These are phyloP conservation scores for Cryptotis parvus DNA, from an alignment of 2,113 vertebrate species.

Conservation along the genomic window DNA sequence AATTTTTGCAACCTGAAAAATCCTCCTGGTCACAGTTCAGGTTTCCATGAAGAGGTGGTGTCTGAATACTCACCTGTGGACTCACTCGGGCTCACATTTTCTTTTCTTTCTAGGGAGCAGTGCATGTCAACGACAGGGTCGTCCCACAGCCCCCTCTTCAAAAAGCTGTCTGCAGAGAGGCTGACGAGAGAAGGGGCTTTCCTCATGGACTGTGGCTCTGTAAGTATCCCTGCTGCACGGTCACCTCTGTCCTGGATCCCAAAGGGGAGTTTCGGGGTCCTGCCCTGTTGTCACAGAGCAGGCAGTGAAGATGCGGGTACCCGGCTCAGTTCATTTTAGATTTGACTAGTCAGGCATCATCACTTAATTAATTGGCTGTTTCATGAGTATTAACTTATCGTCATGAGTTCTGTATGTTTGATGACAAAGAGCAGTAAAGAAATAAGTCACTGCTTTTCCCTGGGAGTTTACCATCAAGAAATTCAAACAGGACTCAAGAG, in stretches of 20 bases:
- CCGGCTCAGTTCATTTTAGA: no score
- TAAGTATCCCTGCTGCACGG: conserved; percentile 82
- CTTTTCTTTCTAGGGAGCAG: conserved; percentile 90
- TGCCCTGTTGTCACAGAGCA: no score
- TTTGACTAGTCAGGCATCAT: not conserved
- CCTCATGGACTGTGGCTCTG: conserved; percentile 96
- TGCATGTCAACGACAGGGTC: conserved; percentile 93
- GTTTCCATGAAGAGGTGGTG: not conserved
- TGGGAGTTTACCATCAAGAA: conserved; percentile 11
- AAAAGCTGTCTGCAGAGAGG: conserved; percentile 94
- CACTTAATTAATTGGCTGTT: not conserved
- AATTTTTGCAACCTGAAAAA: not conserved
- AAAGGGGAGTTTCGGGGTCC: no score
- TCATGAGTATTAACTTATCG: not conserved
- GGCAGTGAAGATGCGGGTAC: no score
- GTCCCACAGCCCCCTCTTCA: conserved; percentile 96
- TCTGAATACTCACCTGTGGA: not conserved
- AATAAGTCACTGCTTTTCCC: not conserved
- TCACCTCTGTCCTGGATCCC: not conserved
- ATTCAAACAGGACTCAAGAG: not conserved
- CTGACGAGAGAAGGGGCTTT: conserved; percentile 95
- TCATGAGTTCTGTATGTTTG: not conserved
- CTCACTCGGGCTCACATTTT: conserved; percentile 21
- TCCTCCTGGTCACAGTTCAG: not conserved
- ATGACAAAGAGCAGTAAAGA: conserved; percentile 5